Evolutionary conservation across 2,113 vertebrate genomes (phyloP).

Genomic region (Corythoichthys intestinalis): DNA sequence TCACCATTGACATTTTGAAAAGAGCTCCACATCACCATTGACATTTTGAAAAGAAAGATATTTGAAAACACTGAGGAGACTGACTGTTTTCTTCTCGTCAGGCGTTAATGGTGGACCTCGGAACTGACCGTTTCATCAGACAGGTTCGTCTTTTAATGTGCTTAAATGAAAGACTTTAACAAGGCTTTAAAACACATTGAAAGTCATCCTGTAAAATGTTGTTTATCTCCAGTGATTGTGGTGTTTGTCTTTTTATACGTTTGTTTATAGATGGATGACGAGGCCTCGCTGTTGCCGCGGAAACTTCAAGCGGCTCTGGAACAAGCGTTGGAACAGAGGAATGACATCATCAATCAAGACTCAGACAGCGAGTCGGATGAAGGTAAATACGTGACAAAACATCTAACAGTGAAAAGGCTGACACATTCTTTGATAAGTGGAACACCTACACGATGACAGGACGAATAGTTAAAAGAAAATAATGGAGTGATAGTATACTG

Average conservation of each 20-base stretch:
- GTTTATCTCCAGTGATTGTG: slow-evolving; percentile 45
- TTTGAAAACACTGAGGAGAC: background rate
- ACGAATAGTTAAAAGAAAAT: background rate
- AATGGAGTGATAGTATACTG: background rate
- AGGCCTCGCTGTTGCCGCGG: slow-evolving; percentile 92
- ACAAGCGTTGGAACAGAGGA: slow-evolving; percentile 94
- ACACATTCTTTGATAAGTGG: slow-evolving; percentile 30
- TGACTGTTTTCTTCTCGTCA: slow-evolving; percentile 45
- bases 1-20: background rate
- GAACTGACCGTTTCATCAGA: slow-evolving; percentile 93
- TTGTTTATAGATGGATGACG: slow-evolving; percentile 91
- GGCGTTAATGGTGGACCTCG: slow-evolving; percentile 97
- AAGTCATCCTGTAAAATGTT: slow-evolving; percentile 18
- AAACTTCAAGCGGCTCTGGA: slow-evolving; percentile 97
- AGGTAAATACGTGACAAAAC: slow-evolving; percentile 74
- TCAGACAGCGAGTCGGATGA: slow-evolving; percentile 98
- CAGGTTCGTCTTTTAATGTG: slow-evolving; percentile 76
- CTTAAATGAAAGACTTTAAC: background rate
- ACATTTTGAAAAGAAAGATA: background rate
- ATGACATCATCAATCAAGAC: slow-evolving; percentile 92
- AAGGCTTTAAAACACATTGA: slow-evolving; percentile 24
- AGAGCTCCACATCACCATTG: no score
- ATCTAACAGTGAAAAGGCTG: slow-evolving; percentile 9
- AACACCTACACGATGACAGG: slow-evolving; percentile 1
- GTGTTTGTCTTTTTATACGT: slow-evolving; percentile 17